These are phyloP conservation scores for Galeopterus variegatus DNA, from an alignment of 2,113 vertebrate genomes.

Conservation along the genomic window DNA sequence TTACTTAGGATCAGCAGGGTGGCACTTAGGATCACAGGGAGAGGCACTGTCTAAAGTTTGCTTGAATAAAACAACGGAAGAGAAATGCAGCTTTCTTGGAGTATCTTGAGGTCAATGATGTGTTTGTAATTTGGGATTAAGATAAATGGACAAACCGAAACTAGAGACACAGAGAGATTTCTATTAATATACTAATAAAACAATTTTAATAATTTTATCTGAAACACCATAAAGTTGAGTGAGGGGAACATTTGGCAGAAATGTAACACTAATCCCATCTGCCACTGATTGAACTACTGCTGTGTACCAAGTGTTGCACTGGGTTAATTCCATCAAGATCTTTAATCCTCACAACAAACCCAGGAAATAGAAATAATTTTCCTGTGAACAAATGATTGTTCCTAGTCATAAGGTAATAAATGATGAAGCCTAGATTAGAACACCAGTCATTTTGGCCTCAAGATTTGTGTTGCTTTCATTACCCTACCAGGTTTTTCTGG, in stretches of 20 bases:
- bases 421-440: not conserved
- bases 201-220: not conserved
- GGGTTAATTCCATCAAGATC: not conserved
- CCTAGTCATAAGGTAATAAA: not conserved
- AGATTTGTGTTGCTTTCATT: not conserved
- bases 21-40: not conserved
- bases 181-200: not conserved
- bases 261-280: not conserved
- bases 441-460: not conserved
- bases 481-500: not conserved
- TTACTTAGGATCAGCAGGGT: accelerated
- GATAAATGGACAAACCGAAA: not conserved
- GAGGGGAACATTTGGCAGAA: not conserved
- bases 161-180: not conserved
- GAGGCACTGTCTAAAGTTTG: not conserved
- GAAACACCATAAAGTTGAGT: not conserved
- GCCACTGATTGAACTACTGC: accelerated
- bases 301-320: not conserved
- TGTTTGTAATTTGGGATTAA: not conserved
- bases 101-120: not conserved
- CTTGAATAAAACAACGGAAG: not conserved
- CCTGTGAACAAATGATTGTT: not conserved
- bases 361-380: not conserved
- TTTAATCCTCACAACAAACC: not conserved
- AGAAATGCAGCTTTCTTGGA: not conserved